A percentile compares a stretch with the other conserved stretches of the same genome.
Conservation (phyloP, 2,888 invertebrate species). For the Anarsia innoxiella region DNA sequence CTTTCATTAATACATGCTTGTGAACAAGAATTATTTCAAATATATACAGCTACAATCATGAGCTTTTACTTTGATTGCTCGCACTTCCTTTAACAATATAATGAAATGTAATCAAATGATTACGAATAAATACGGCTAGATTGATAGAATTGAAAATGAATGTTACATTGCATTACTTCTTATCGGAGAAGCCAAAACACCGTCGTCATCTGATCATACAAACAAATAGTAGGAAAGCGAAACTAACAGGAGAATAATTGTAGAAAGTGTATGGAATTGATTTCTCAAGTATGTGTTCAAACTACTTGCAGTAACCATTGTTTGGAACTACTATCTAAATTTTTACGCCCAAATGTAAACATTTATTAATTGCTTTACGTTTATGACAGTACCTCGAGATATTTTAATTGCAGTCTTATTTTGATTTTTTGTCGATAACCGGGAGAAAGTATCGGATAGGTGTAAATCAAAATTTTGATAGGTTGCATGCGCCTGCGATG, state of each 20-base stretch:
- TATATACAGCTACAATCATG: too few relatives aligned
- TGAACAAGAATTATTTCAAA: conserved; percentile 8
- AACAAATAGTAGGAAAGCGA: conserved; percentile 60
- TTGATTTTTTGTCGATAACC: conserved; percentile 1
- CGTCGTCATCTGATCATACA: conserved; percentile 40
- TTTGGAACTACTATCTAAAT: conserved; percentile 10
- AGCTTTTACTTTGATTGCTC: background rate
- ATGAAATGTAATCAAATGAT: background rate
- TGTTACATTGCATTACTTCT: conserved; percentile 19
- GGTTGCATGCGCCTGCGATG: background rate
- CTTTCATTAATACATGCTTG: too few relatives aligned
- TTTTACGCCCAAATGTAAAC: conserved; percentile 12
- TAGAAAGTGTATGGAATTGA: conserved; percentile 63
- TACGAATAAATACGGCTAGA: conserved; percentile 7
- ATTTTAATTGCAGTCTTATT: conserved; percentile 3
- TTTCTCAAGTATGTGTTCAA: conserved; percentile 36
- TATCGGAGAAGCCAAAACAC: conserved; percentile 13
- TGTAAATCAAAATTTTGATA: conserved; percentile 4
- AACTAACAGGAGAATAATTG: conserved; percentile 53
- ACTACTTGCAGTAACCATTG: conserved; percentile 22
- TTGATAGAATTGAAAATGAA: conserved; percentile 16
- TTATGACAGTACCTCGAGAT: background rate
- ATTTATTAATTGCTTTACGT: background rate
- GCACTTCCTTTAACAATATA: too few relatives aligned
- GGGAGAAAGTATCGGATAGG: conserved; percentile 6